Evolutionary conservation across 2,888 invertebrate species (phyloP), one percentile per base, ranked within the genome.

Genomic region (Chironomus tentans): DNA sequence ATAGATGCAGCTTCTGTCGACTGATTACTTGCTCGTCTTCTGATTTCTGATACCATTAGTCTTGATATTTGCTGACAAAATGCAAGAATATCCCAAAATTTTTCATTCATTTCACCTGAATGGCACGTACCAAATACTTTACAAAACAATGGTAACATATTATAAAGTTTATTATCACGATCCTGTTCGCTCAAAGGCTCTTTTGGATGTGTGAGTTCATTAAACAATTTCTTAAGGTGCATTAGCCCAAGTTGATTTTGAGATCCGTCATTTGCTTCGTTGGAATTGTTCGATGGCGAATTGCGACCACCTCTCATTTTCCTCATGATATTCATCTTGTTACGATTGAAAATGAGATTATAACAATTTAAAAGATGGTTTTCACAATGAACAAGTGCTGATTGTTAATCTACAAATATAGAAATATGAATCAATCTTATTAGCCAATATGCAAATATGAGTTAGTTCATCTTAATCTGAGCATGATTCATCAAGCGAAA

Each of bases 101-200:
- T 97, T 82, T 96, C 96, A 82, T 93, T 94, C 93, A 98, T 95
- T 82, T 98, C 97, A 81, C 92, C 91, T n/a, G 95, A 91, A 77
- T 96, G 94, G 82, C 94, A 93, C 79, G 93, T 90, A 78, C 95
- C 94, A 85, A 97, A 97, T 73, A 97, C 95, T 90, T 97, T 98
- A 86, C 97, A 97, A 86, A 98, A 98, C 56, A 98, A 87, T 76
- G 98, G 98, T 82, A 99, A 87, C 95, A 99, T 97, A 83, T 95
- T 96, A 85, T 97, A 97, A 13, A 98, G 87, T 84, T 96, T 95
- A 81, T 93, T 93, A 85, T 98, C 97, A 81, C 92, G 89, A 83
- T 95, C 95, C 76, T 88, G 86, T 78, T 94, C 94, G 62, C 89
- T 88, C 13, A 94, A 86, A 3, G 92, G 89, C 80, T 94, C 91